Evolutionary conservation across 2,113 vertebrate species (phyloP).

Genomic region (Marcusenius ussheri): DNA sequence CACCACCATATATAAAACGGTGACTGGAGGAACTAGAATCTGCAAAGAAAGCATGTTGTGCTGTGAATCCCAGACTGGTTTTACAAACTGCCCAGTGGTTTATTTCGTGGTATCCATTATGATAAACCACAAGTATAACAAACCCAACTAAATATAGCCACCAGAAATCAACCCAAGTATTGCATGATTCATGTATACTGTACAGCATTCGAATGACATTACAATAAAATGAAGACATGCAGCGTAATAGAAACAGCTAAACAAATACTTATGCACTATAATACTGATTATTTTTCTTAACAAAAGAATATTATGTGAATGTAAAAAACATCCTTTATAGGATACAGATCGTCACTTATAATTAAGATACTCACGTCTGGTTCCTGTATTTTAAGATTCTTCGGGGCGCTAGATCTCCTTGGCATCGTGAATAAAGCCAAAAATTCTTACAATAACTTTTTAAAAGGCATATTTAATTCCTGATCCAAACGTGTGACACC

Average conservation of each 20-base stretch:
- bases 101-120: background rate
- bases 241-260: background rate
- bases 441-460: background rate
- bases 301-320: background rate
- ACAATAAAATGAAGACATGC: background rate
- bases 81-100: background rate
- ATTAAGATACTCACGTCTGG: background rate
- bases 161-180: background rate
- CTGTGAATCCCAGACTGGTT: background rate
- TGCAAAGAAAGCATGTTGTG: background rate
- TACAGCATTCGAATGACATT: background rate
- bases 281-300: background rate
- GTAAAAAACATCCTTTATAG: background rate
- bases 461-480: background rate
- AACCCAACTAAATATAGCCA: background rate
- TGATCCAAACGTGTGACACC: background rate
- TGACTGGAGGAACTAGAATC: background rate
- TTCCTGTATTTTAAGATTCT: background rate
- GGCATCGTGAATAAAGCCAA: background rate
- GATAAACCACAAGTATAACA: background rate
- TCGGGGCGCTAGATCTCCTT: background rate
- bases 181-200: background rate
- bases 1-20: background rate
- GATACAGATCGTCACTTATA: background rate
- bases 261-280: background rate